Base-by-base conservation (phyloP, 2,113 vertebrate genomes). In the Paradoxurus hermaphroditus region DNA sequence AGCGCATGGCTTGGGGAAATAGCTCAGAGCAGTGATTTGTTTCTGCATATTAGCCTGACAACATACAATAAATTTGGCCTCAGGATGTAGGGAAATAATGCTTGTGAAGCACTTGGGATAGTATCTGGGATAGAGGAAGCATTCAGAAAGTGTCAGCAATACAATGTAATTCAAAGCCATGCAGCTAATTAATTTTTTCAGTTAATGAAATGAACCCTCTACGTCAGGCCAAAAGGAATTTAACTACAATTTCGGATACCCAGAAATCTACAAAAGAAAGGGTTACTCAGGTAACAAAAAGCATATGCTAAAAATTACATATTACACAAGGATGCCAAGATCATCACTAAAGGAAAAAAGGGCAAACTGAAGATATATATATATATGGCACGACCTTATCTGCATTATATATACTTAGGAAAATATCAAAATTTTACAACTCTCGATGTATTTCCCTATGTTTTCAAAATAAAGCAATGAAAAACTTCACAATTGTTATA, bases 391-490 rank as follows among this genome's bases (percentile, higher is more conserved):
- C 51, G 39, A 63, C 53, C 27, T 85, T 75, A 88, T 29, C 63
- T 86, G 16, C 10, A 3, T 29, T 3, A 21, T 56, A 56, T 56
- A 56, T 56, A 56, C n/a, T 49, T 9, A 19, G 51, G 36, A 88
- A 84, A 84, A 67, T 44, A 90, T 10, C 31, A 79, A n/a, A n/a
- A 82, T n/a, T 79, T 89, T 77, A 79, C 5, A 92, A 12, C 56
- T 95, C 59, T 41, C 72, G 77, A 77, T 46, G 3, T 65, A 21
- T 51, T 27, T 79, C 4, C 53, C 79, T 75, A 2, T 18, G 41
- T 70, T 91, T 95, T 93, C 36, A 75, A 31, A 85, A 94, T 63
- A 73, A 92, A 90, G 41, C 62, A 51, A 59, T 49, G 36, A 86
- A 81, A 77, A 94, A 53, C 5, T 36, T 93, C 59, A 31, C 39